Evolutionary conservation across 2,113 vertebrate species (phyloP), one percentile per base, ranked within the genome.

Genomic region (Heterocephalus glaber): DNA sequence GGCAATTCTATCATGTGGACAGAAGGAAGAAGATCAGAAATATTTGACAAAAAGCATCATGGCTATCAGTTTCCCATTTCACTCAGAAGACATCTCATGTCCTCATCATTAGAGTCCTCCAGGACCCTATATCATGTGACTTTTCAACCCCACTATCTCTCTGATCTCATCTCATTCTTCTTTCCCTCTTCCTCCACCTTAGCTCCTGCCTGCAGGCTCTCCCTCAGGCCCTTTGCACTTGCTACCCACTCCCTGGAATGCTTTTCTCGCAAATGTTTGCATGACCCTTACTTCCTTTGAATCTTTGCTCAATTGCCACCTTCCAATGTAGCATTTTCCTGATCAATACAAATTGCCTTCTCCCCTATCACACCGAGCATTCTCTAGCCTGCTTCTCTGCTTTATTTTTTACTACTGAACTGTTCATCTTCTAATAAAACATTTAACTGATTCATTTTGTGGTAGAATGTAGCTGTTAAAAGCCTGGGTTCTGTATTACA

Each of bases 121-220:
- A 4, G 35, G 35, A 6, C 33, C n/a, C 47, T 35, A 30, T 0
- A 5, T 30, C n/a, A 49, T 19, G 0, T n/a, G 17, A 20, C 52
- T 26, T 68, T 17, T 58, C 52, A 49, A 9, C 30, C 17, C 35
- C 8, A 1, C 30, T 4, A 16, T 61, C 35, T 83, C 19, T 68
- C 9, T 19, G 22, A 49, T 35, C 38, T 84, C 35, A 56, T 35
- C 35, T 84, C 35, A 13, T 81, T 41, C 66, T 41, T 17, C 16
- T 12, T 65, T 41, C 44, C 19, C 13, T 49, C 17, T 89, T 17
- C 22, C 3, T 41, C 35, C 7, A 56, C 47, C 24, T 49, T 6
- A 58, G 66, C 52, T 38, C 41, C 60, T 58, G 8, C 20, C 74
- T 28, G 17, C 41, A 47, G 76, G 38, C 3, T n/a, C 38, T 41